These are phyloP conservation scores for Temnothorax ravouxi DNA, from an alignment of 2,888 invertebrate genomes.

Conservation along the genomic window DNA sequence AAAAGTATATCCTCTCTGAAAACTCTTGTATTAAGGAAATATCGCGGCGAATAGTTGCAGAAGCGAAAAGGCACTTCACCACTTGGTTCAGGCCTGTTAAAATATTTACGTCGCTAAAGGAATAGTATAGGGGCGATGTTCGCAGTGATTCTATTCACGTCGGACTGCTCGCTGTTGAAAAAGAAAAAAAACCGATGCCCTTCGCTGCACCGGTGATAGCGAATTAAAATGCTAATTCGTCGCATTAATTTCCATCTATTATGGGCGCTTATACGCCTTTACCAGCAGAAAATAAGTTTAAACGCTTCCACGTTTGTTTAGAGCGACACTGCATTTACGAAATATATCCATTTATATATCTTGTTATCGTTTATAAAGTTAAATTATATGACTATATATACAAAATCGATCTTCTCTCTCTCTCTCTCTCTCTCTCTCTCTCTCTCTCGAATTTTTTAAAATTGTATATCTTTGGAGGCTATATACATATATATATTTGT, in stretches of 20 bases:
- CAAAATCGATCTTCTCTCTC: not conserved
- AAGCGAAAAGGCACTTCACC: conserved; percentile 59
- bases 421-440: not conserved
- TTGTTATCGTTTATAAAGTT: conserved; percentile 1
- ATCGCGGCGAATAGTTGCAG: conserved; percentile 33
- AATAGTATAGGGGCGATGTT: conserved; percentile 45
- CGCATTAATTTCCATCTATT: conserved; percentile 79
- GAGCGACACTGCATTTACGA: conserved; percentile 15
- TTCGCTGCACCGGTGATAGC: conserved; percentile 69
- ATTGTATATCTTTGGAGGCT: not conserved
- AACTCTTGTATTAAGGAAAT: conserved; percentile 21
- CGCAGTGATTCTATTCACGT: conserved; percentile 30
- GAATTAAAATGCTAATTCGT: conserved; percentile 81
- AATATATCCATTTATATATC: conserved; percentile 28
- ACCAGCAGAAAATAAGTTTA: conserved; percentile 53
- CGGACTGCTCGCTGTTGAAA: conserved; percentile 6
- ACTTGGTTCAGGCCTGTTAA: conserved; percentile 59
- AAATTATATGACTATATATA: not conserved
- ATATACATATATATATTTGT: not conserved
- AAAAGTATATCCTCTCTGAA: conserved; percentile 10
- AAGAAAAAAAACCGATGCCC: conserved; percentile 42
- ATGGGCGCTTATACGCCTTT: conserved; percentile 56
- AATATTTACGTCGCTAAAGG: conserved; percentile 69
- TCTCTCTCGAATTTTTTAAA: not conserved
- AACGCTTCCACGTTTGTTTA: conserved; percentile 60